Percentiles rank a stretch among this genome's conserved stretches.
phyloP scores from a whole-genome alignment of 2,797 vertebrate genomes.

The Aulostomus chinensis region DNA sequence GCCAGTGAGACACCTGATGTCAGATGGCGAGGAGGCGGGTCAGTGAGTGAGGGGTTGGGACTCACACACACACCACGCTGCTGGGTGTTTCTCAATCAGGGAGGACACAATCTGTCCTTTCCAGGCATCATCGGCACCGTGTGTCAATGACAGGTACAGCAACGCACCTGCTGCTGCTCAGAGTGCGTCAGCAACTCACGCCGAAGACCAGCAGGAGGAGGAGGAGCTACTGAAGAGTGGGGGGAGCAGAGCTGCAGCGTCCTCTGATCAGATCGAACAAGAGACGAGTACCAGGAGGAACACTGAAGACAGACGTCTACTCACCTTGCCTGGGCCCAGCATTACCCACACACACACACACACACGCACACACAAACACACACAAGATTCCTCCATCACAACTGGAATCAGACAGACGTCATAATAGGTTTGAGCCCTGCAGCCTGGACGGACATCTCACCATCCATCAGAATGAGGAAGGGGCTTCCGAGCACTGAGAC shows the following conservation, averaged over 20 bases:
- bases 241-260: constrained; percentile 41
- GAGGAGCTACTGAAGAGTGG: constrained; percentile 43
- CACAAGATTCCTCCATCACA: background rate
- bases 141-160: constrained; percentile 61
- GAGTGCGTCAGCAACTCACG: constrained; percentile 51
- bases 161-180: constrained; percentile 68
- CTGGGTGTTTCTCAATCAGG: constrained; percentile 12
- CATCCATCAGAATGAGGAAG: constrained; percentile 53
- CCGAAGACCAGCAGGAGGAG: constrained; percentile 29
- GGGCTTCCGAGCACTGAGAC: constrained; percentile 30
- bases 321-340: constrained; percentile 19
- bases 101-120: constrained; percentile 12
- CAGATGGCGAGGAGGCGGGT: no score
- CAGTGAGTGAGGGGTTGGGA: no score
- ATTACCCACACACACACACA: constrained; percentile 1
- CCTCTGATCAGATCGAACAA: constrained; percentile 30
- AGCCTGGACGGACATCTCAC: constrained; percentile 9
- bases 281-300: constrained; percentile 14
- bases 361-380: constrained; percentile 1
- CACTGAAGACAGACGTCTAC: constrained; percentile 13
- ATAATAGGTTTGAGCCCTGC: no score
- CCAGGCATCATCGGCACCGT: constrained; percentile 40
- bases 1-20: no score
- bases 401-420: no score
- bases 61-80: no score